These are phyloP conservation scores for Coregonus sp. DNA, from an alignment of 2,797 vertebrate genomes.

Conservation along the genomic window DNA sequence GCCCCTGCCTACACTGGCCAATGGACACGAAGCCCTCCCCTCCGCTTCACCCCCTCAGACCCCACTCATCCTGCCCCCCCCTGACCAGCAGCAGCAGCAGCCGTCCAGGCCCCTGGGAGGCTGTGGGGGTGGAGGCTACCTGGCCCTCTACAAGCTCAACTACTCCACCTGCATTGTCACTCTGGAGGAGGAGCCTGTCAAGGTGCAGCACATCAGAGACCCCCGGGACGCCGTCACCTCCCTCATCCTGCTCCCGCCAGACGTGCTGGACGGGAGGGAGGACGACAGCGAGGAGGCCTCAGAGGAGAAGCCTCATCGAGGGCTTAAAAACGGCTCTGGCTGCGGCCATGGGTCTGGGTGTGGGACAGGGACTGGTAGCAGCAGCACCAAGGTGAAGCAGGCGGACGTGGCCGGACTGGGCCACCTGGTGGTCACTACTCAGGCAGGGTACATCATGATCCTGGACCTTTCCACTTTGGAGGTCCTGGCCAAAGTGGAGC, in stretches of 20 bases:
- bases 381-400: conserved; percentile 77
- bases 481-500: conserved; percentile 96
- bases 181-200: conserved; percentile 93
- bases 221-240: conserved; percentile 95
- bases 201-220: conserved; percentile 96
- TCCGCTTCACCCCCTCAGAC: conserved; percentile 81
- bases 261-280: conserved; percentile 93
- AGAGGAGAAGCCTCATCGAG: conserved; percentile 81
- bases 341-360: conserved; percentile 41
- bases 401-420: conserved; percentile 84
- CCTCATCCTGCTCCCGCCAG: conserved; percentile 92
- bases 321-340: conserved; percentile 77
- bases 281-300: conserved; percentile 92
- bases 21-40: conserved; percentile 80
- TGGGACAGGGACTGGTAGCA: conserved; percentile 33
- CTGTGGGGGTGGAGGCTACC: conserved; percentile 88
- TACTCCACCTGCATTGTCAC: conserved; percentile 97
- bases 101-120: conserved; percentile 71
- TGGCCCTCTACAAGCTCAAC: conserved; percentile 97
- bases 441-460: conserved; percentile 95
- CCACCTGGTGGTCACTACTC: conserved; percentile 96
- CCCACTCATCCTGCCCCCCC: conserved; percentile 77
- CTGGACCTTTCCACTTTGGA: conserved; percentile 95
- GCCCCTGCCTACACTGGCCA: conserved; percentile 68
- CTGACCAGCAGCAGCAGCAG: conserved; percentile 61